Evolutionary conservation across 2,888 invertebrate species (phyloP).

Genomic region (Macrosoma leucophasiata): DNA sequence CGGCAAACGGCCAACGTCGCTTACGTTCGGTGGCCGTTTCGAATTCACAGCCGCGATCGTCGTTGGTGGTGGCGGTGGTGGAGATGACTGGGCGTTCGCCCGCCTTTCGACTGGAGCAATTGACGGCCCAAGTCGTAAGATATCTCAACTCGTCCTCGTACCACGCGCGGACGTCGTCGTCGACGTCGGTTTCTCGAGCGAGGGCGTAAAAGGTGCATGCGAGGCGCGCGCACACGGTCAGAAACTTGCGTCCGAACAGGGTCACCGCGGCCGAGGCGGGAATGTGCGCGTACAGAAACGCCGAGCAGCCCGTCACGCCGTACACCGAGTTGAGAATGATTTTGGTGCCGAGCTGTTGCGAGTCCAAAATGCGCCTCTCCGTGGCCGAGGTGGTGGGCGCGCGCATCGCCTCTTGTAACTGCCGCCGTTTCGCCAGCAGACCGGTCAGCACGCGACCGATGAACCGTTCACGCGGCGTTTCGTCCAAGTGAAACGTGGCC

Average conservation of each 20-base stretch:
- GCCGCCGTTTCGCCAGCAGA: conserved; percentile 2
- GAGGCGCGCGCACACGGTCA: conserved; percentile 3
- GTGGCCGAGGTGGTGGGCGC: conserved; percentile 1
- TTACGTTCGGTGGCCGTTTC: conserved; percentile 1
- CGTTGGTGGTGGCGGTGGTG: conserved; percentile 1
- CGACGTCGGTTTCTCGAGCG: not conserved
- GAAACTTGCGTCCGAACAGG: conserved; percentile 5
- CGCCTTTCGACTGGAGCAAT: conserved; percentile 6
- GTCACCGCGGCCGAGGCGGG: conserved; percentile 7
- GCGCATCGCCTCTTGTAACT: conserved; percentile 2
- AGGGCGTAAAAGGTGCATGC: conserved; percentile 4
- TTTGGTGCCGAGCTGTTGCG: conserved; percentile 4
- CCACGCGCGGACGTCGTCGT: conserved; percentile 1
- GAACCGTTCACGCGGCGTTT: conserved; percentile 4
- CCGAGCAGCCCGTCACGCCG: conserved; percentile 1
- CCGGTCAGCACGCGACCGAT: conserved; percentile 4
- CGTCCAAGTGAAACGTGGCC: conserved; percentile 6
- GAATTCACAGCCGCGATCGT: conserved; percentile 1
- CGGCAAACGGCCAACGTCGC: conserved; percentile 5
- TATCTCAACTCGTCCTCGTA: conserved; percentile 4
- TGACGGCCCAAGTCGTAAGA: conserved; percentile 6
- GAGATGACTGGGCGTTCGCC: conserved; percentile 3
- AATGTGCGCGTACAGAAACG: conserved; percentile 5
- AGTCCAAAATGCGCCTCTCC: conserved; percentile 4
- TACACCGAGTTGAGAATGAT: conserved; percentile 3